Conservation (phyloP, 2,888 invertebrate species). For the Operophtera brumata region DNA sequence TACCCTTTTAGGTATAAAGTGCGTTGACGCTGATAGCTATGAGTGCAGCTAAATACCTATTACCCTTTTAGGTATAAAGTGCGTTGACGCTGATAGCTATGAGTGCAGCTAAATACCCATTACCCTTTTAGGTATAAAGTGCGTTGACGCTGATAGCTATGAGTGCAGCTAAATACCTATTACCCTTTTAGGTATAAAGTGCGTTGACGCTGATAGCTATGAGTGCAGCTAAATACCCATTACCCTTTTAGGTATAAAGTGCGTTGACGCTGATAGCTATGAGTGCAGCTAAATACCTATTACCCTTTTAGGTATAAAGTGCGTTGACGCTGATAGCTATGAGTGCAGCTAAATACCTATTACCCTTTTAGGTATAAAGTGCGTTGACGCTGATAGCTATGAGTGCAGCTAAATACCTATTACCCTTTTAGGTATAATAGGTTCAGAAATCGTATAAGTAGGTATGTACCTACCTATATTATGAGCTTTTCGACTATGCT, state of each 20-base stretch:
- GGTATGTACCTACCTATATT: too few species aligned
- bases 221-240: conserved; percentile 41
- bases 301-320: too few species aligned
- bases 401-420: conserved; percentile 41
- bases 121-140: too few species aligned
- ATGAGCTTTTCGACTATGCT: too few species aligned
- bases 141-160: conserved; percentile 57
- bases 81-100: conserved; percentile 57
- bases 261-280: conserved; percentile 57
- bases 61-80: too few species aligned
- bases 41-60: conserved; percentile 43
- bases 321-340: conserved; percentile 57
- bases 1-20: too few species aligned
- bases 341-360: conserved; percentile 41
- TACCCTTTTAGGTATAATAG: conserved; percentile 23
- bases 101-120: conserved; percentile 44
- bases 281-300: conserved; percentile 41
- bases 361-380: too few species aligned
- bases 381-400: conserved; percentile 57
- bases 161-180: conserved; percentile 41
- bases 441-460: too few species aligned
- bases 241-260: too few species aligned
- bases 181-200: too few species aligned
- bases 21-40: conserved; percentile 57
- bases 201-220: conserved; percentile 57